Percentiles rank a stretch among this genome's conserved stretches.
Conservation (phyloP, 2,113 vertebrate genomes). For the Archilochus colubris region DNA sequence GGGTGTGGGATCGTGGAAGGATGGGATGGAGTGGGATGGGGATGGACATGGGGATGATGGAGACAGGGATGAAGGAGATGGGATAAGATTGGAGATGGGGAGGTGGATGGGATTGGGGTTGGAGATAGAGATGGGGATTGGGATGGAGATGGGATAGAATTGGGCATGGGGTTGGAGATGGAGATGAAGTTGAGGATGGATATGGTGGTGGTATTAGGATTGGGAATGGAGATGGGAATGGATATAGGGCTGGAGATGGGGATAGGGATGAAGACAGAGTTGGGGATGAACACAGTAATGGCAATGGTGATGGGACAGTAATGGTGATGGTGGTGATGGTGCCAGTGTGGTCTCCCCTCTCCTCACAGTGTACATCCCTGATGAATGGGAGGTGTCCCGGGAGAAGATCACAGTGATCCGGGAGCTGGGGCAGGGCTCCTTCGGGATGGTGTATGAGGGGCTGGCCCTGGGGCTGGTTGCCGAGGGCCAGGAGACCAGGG, state of each 20-base stretch:
- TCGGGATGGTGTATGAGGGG: constrained; percentile 85
- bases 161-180: too few relatives aligned
- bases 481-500: constrained; percentile 70
- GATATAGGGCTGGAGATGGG: too few relatives aligned
- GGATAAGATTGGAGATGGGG: too few relatives aligned
- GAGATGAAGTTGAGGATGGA: fast-evolving
- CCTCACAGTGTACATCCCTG: constrained; percentile 76
- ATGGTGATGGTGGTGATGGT: too few relatives aligned
- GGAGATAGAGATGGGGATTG: neutral
- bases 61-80: fast-evolving
- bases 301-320: too few relatives aligned
- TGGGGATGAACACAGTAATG: too few relatives aligned
- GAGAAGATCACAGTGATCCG: constrained; percentile 79
- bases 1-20: neutral
- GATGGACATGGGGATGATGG: fast-evolving
- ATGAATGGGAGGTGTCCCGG: constrained; percentile 83
- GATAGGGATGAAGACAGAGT: neutral
- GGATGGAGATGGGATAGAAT: fast-evolving
- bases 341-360: neutral
- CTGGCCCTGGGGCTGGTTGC: constrained; percentile 64
- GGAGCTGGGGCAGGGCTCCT: constrained; percentile 84
- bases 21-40: neutral
- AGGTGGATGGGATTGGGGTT: too few relatives aligned
- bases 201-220: too few relatives aligned
- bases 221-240: too few relatives aligned